phyloP scores from a whole-genome alignment of 30 jellyfish, hydroid and myxozoan genomes.

The Mastigias papua region DNA sequence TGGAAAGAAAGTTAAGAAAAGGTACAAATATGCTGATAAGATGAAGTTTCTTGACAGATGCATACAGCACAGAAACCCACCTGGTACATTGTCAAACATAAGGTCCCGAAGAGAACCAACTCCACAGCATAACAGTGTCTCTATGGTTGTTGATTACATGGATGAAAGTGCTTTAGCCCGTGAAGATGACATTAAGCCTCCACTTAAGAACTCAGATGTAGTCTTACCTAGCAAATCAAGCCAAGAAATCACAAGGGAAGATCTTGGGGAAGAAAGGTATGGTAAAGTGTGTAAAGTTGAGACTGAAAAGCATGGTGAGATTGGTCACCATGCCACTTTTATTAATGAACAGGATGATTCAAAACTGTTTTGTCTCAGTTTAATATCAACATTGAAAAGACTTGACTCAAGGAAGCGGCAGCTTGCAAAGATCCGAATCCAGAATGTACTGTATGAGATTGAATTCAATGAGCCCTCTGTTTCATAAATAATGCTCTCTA shows the following conservation, averaged over 20 bases:
- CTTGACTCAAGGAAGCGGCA: constrained; percentile 63
- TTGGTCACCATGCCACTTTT: constrained; percentile 40
- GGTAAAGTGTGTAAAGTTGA: constrained; percentile 54
- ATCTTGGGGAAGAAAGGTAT: constrained; percentile 21
- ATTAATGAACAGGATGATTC: constrained; percentile 71
- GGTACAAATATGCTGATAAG: constrained; percentile 77
- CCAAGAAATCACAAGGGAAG: constrained; percentile 21
- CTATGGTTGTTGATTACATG: constrained; percentile 61
- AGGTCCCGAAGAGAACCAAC: constrained; percentile 41
- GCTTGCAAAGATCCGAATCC: constrained; percentile 74
- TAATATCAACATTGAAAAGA: constrained; percentile 72
- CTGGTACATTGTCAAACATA: constrained; percentile 21
- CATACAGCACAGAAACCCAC: constrained; percentile 73
- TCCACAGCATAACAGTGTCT: constrained; percentile 60
- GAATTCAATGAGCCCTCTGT: constrained; percentile 54
- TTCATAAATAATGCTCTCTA: not conserved
- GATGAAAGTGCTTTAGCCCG: constrained; percentile 15
- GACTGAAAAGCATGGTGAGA: constrained; percentile 30
- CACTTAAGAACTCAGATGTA: not conserved
- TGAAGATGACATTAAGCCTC: constrained; percentile 8
- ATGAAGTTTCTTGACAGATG: constrained; percentile 66
- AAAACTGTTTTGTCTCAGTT: constrained; percentile 74
- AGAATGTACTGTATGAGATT: constrained; percentile 70
- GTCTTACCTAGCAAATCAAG: not conserved
- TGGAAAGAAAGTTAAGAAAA: constrained; percentile 50